Evolutionary conservation across 1,140 invertebrate species (phyloP).

Genomic region (Pseudomyrmex sp.): DNA sequence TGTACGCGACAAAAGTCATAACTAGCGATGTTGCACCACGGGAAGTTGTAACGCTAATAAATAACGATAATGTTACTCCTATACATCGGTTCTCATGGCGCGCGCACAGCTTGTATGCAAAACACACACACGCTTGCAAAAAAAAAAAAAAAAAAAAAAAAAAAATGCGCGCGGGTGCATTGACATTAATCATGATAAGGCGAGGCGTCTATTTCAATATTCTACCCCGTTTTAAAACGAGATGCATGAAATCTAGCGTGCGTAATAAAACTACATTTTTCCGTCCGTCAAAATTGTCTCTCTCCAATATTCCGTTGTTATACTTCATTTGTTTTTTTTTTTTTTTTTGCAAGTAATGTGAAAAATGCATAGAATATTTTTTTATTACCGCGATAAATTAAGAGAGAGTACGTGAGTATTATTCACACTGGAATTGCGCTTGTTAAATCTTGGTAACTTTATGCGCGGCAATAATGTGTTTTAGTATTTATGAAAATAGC

Average conservation of each 20-base stretch:
- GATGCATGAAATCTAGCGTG: constrained; percentile 32
- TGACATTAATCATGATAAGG: constrained; percentile 63
- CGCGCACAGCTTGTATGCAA: constrained; percentile 46
- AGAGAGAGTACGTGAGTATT: neutral
- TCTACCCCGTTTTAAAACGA: constrained; percentile 49
- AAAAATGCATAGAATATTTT: neutral
- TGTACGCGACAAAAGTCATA: constrained; percentile 64
- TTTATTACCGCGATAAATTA: neutral
- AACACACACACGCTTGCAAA: constrained; percentile 20
- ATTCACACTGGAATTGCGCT: neutral
- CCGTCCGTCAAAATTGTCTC: neutral
- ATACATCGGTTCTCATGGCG: constrained; percentile 45
- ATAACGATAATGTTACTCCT: constrained; percentile 68
- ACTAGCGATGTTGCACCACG: constrained; percentile 22
- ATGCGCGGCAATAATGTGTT: neutral
- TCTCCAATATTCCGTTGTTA: neutral
- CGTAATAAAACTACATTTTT: constrained; percentile 30
- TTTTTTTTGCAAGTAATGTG: too few species aligned
- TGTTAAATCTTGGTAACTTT: neutral
- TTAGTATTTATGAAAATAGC: neutral
- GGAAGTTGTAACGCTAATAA: constrained; percentile 57
- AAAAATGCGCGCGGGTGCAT: constrained; percentile 14
- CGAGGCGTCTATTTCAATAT: constrained; percentile 46
- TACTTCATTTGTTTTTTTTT: neutral
- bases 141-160: too few species aligned